Evolutionary conservation across 1,140 invertebrate species (phyloP).

Genomic region (Drosophila novamexicana): DNA sequence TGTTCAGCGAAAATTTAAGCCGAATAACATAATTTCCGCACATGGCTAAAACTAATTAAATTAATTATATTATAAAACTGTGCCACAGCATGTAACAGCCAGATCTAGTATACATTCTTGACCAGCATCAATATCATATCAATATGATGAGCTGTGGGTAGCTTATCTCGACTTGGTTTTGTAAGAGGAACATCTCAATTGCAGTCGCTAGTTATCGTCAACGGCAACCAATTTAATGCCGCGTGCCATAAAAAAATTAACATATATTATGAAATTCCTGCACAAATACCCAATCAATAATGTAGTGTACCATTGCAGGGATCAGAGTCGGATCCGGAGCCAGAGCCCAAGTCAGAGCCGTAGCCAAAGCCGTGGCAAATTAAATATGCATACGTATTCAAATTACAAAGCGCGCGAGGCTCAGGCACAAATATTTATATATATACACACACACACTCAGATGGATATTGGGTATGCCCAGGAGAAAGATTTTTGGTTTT

Average conservation of each 20-base stretch:
- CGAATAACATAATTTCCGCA: too few relatives aligned
- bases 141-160: too few relatives aligned
- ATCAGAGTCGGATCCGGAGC: slow-evolving; percentile 18
- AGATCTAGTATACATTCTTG: too few relatives aligned
- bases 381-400: slow-evolving; percentile 82
- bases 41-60: too few relatives aligned
- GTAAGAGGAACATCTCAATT: neutral
- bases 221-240: slow-evolving; percentile 40
- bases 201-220: slow-evolving; percentile 45
- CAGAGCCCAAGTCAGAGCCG: slow-evolving; percentile 5
- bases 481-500: slow-evolving; percentile 78
- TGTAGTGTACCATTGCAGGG: slow-evolving; percentile 65
- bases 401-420: slow-evolving; percentile 57
- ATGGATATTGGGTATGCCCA: slow-evolving; percentile 40
- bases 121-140: too few relatives aligned
- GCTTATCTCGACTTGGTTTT: neutral
- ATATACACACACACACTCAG: slow-evolving; percentile 20
- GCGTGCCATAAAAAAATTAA: slow-evolving; percentile 61
- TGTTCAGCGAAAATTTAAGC: too few relatives aligned
- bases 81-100: too few relatives aligned
- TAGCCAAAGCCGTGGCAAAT: slow-evolving; percentile 75
- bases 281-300: slow-evolving; percentile 82
- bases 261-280: slow-evolving; percentile 82
- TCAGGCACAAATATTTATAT: slow-evolving; percentile 55
- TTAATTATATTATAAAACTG: too few relatives aligned